These are phyloP conservation scores for Hartigia nigra DNA, from an alignment of 2,888 invertebrate genomes.

Conservation along the genomic window DNA sequence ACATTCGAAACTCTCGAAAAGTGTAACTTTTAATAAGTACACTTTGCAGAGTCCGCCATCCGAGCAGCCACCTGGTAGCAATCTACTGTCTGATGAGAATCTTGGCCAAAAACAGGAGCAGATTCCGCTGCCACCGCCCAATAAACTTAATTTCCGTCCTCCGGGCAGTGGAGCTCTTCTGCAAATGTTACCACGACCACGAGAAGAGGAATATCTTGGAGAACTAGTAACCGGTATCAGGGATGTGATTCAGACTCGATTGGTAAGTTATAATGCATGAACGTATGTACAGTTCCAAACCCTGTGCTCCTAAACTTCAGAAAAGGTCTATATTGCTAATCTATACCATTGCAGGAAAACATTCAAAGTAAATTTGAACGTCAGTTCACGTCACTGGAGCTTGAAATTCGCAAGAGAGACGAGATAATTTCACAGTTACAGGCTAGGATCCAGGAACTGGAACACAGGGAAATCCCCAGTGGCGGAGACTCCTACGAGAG, in stretches of 20 bases:
- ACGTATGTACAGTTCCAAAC: neutral
- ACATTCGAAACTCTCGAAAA: conserved; percentile 88
- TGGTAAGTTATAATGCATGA: conserved; percentile 57
- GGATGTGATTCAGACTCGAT: conserved; percentile 78
- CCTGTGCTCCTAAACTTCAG: neutral
- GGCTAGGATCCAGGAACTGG: conserved; percentile 77
- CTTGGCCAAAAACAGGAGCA: conserved; percentile 38
- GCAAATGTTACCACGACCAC: conserved; percentile 51
- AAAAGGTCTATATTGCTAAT: neutral
- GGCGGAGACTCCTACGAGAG: conserved; percentile 49
- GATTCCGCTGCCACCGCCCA: conserved; percentile 57
- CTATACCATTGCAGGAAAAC: conserved; percentile 60
- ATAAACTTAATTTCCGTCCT: conserved; percentile 63
- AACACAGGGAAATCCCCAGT: conserved; percentile 56
- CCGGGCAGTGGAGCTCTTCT: conserved; percentile 55
- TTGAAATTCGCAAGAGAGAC: conserved; percentile 84
- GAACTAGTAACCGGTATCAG: conserved; percentile 84
- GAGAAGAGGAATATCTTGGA: conserved; percentile 83
- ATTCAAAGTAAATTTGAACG: conserved; percentile 67
- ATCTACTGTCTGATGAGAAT: conserved; percentile 20
- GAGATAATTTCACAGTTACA: conserved; percentile 84
- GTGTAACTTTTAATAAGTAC: conserved; percentile 88
- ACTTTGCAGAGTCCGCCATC: conserved; percentile 84
- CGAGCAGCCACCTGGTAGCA: conserved; percentile 47
- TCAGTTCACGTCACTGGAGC: conserved; percentile 79